These are phyloP conservation scores for Heterodera filipjevi DNA, from an alignment of 2,888 invertebrate genomes.

Conservation along the genomic window DNA sequence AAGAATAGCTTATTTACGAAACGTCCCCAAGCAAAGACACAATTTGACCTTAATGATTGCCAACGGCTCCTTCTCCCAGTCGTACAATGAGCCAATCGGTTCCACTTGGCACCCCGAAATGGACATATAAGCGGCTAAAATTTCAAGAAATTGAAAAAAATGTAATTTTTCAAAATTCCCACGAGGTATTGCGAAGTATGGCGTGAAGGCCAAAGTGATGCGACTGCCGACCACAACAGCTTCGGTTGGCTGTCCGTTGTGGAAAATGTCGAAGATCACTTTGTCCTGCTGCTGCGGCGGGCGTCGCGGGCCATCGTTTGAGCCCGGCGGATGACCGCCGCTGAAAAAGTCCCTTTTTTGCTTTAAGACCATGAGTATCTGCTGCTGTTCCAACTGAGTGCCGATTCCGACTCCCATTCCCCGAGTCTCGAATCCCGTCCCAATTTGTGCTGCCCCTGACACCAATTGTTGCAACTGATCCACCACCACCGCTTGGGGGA, in stretches of 20 bases:
- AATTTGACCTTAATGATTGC: slow-evolving; percentile 53
- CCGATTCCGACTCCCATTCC: too few species aligned
- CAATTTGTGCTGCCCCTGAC: too few species aligned
- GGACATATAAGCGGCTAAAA: slow-evolving; percentile 59
- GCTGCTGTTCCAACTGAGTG: too few species aligned
- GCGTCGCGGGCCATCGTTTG: slow-evolving; percentile 18
- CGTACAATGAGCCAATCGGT: slow-evolving; percentile 59
- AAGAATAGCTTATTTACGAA: not conserved
- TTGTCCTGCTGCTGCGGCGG: slow-evolving; percentile 38
- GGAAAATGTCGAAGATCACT: slow-evolving; percentile 64
- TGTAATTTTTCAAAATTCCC: slow-evolving; percentile 27
- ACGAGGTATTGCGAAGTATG: slow-evolving; percentile 63
- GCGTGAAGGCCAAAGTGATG: slow-evolving; percentile 62
- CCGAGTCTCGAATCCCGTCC: too few species aligned
- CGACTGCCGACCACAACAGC: slow-evolving; percentile 65
- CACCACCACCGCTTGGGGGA: too few species aligned
- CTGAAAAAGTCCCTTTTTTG: not conserved
- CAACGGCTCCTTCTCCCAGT: slow-evolving; percentile 65
- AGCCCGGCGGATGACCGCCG: slow-evolving; percentile 23
- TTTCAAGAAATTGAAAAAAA: not conserved
- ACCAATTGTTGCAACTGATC: too few species aligned
- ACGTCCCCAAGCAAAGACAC: not conserved
- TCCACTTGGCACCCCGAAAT: slow-evolving; percentile 65
- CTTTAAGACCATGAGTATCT: too few species aligned
- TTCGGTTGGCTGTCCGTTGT: slow-evolving; percentile 63